Base-by-base conservation (phyloP, 2,113 vertebrate species). In the Stictonetta naevosa region DNA sequence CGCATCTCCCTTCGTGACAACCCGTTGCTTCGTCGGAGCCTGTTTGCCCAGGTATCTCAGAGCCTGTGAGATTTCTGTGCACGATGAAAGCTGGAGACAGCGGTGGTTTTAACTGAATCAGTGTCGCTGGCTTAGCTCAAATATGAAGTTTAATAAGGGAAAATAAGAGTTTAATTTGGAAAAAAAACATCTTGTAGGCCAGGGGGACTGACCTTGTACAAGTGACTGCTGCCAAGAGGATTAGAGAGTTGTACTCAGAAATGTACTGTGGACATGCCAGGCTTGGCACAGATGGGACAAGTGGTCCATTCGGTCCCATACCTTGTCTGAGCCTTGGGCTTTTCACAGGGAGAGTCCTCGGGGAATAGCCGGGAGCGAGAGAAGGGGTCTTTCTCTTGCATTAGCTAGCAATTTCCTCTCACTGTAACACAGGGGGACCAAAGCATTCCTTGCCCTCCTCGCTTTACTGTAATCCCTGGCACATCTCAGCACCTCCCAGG, bases 151-250 rank as follows among this genome's bases (percentile, higher is more conserved):
- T 92, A 93, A 95, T 95, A 93, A 96, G 68, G 56, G 60, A 86
- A 96, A 95, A 96, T 73, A 90, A 74, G 79, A 90, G 46, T 72
- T 90, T 94, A 88, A 88, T 96, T 90, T 88, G 68, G 59, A 87
- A 91, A 81, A 44, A 46, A 81, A 48, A 46, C 85, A 67, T 90
- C 55, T 68, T 90, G 20, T 80, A 72, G 94, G 72, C 59, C 28
- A 31, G 28, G 11, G 73, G 50, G 67, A 86, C 86, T 83, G 87
- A 82, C 88, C 84, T 87, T 76, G 53, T n/a, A 46, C 2, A 5
- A 85, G 59, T 82, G 82, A 63, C 87, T 90, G 75, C 40, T 95
- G 92, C 87, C 92, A 95, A 85, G 93, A 93, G 55, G 72, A 86
- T 91, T 86, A 93, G 82, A n/a, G 76, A 90, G 55, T 60, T 77